phyloP scores from a whole-genome alignment of 1,140 invertebrate species.

The Caenorhabditis latens region DNA sequence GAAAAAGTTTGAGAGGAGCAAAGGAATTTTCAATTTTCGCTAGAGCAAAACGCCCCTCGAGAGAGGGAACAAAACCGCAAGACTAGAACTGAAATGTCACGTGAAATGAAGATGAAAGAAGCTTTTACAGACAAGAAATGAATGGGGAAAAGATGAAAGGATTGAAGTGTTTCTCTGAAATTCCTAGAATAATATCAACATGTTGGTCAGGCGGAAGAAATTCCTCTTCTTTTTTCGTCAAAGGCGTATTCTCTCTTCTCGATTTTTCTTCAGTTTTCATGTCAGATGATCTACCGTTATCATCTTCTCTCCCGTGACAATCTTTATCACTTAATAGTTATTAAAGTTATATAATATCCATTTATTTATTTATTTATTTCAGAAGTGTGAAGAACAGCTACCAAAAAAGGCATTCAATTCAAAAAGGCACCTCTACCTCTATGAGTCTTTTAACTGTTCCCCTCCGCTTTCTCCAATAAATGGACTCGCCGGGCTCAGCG shows the following conservation, averaged over 20 bases:
- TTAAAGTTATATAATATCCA: background rate
- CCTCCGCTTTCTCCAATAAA: conserved; percentile 50
- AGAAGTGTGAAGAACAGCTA: conserved; percentile 33
- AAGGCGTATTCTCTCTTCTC: background rate
- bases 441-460: conserved; percentile 51
- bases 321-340: conserved; percentile 13
- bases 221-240: conserved; percentile 3
- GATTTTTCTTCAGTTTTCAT: conserved; percentile 12
- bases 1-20: background rate
- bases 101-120: background rate
- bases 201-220: conserved; percentile 12
- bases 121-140: background rate
- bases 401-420: background rate
- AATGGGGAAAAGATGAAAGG: no score
- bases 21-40: conserved; percentile 31
- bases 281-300: conserved; percentile 45
- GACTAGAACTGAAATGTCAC: conserved; percentile 31
- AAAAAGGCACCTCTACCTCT: conserved; percentile 9
- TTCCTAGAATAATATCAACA: background rate
- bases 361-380: background rate
- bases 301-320: background rate
- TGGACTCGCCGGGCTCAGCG: conserved; percentile 63
- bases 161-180: background rate
- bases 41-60: conserved; percentile 28
- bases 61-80: conserved; percentile 7